Conservation (phyloP, 2,113 vertebrate genomes). For the Picathartes gymnocephalus region DNA sequence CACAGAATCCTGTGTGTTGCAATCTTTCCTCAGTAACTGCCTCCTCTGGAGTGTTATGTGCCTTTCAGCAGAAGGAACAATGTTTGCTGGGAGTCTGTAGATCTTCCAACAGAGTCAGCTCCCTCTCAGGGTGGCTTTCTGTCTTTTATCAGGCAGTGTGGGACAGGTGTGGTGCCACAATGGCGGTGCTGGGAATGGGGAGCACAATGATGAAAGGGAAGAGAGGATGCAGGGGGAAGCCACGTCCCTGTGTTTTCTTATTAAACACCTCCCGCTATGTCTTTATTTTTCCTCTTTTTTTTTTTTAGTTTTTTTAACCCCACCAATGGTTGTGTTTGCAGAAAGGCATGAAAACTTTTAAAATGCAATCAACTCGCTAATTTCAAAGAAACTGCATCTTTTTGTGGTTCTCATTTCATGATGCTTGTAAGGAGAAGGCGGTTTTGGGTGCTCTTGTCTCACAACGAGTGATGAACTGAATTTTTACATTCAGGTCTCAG, state of each 20-base stretch:
- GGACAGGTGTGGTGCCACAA: not conserved
- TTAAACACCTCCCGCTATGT: not conserved
- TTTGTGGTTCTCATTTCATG: not conserved
- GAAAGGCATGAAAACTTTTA: not conserved
- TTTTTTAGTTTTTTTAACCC: not conserved
- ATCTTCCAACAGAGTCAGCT: not conserved
- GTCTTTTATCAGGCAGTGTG: not conserved
- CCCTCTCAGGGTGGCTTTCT: not conserved
- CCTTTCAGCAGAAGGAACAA: not conserved
- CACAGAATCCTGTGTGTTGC: not conserved
- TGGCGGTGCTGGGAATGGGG: not conserved
- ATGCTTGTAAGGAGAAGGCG: not conserved
- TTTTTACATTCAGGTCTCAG: not conserved
- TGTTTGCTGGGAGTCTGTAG: not conserved
- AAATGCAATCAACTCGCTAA: not conserved
- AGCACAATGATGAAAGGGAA: not conserved
- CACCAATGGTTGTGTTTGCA: fast-evolving
- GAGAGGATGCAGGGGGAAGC: not conserved
- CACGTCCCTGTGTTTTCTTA: not conserved
- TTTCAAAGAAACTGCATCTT: not conserved
- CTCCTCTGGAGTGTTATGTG: not conserved
- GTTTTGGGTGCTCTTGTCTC: not conserved
- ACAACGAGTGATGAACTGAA: not conserved
- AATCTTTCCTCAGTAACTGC: not conserved
- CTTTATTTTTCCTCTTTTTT: not conserved